phyloP scores from a whole-genome alignment of 30 jellyfish, hydroid and myxozoan genomes.

The Pelagia noctiluca region DNA sequence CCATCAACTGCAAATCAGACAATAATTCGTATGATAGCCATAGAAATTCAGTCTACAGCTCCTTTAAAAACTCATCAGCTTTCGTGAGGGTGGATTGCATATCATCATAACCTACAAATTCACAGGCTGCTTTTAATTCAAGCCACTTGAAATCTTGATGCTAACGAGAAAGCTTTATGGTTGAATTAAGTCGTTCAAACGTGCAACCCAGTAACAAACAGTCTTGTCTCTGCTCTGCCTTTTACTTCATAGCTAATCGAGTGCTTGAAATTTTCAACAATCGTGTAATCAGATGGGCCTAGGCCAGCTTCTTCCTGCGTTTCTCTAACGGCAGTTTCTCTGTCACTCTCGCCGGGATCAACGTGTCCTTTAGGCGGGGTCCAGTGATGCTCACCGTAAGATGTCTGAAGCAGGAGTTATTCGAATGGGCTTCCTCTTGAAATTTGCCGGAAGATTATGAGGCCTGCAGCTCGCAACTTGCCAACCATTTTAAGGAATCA shows the following conservation, averaged over 20 bases:
- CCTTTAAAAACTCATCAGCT: constrained; percentile 51
- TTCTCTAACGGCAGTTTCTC: constrained; percentile 90
- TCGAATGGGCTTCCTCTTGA: constrained; percentile 38
- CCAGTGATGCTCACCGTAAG: constrained; percentile 91
- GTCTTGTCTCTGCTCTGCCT: constrained; percentile 65
- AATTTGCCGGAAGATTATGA: constrained; percentile 65
- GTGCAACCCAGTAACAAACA: constrained; percentile 88
- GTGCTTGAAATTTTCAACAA: constrained; percentile 54
- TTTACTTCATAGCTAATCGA: constrained; percentile 62
- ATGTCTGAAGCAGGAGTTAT: constrained; percentile 83
- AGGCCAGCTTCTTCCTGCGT: constrained; percentile 95
- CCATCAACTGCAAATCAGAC: neutral
- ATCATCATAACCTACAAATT: constrained; percentile 60
- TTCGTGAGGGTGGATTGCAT: constrained; percentile 45
- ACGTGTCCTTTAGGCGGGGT: constrained; percentile 99
- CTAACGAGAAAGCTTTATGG: constrained; percentile 80
- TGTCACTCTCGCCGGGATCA: constrained; percentile 94
- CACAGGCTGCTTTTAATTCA: constrained; percentile 71
- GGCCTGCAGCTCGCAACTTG: constrained; percentile 91
- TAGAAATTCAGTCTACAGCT: neutral
- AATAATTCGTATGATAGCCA: neutral
- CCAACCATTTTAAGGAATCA: too few relatives aligned
- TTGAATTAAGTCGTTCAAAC: constrained; percentile 41
- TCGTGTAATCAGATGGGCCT: constrained; percentile 35
- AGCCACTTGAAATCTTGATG: constrained; percentile 94